phyloP scores from a whole-genome alignment of 2,113 vertebrate species.

The Paradisaea rubra region DNA sequence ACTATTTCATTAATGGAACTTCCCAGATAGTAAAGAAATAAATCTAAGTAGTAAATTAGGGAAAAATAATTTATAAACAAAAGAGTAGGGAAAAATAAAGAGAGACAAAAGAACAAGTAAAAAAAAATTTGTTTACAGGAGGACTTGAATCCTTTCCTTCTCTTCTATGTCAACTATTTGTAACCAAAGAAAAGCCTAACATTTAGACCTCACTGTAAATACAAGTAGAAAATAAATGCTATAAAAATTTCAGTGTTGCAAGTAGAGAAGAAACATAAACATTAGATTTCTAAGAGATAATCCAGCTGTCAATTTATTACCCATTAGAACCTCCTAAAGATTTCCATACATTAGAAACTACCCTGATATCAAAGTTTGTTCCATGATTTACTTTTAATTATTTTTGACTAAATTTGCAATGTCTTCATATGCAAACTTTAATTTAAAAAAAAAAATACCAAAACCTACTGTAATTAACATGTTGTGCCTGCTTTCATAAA shows the following conservation, averaged over 20 bases:
- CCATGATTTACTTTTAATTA: background rate
- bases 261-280: background rate
- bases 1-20: background rate
- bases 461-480: background rate
- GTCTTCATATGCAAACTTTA: background rate
- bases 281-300: background rate
- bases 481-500: background rate
- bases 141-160: background rate
- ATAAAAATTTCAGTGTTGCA: background rate
- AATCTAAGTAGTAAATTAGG: background rate
- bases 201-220: background rate
- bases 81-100: background rate
- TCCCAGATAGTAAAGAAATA: background rate
- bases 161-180: background rate
- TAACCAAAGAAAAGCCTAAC: background rate
- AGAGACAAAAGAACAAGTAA: background rate
- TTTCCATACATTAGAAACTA: background rate
- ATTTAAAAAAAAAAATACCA: background rate
- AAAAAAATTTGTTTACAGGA: background rate
- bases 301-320: background rate
- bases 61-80: background rate
- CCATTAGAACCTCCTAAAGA: background rate
- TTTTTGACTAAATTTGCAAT: background rate
- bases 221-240: background rate
- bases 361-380: background rate